Conservation (phyloP, 2,113 vertebrate species). For the Leptobrachium ailaonicum region DNA sequence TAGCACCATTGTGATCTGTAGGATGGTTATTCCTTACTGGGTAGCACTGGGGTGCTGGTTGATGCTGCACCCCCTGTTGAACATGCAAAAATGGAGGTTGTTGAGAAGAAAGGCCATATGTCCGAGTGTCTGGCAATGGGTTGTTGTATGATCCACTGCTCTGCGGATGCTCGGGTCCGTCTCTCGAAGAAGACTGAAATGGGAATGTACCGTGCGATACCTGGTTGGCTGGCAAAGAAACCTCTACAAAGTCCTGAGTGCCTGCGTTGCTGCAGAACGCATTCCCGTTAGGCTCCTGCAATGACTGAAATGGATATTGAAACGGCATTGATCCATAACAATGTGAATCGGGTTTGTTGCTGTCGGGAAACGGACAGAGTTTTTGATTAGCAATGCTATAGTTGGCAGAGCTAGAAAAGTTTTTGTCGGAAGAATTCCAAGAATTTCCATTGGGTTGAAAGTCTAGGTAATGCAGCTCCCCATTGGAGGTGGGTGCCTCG, state of each 20-base stretch:
- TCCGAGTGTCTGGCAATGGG: slow-evolving; percentile 68
- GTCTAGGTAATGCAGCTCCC: slow-evolving; percentile 76
- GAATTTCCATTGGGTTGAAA: slow-evolving; percentile 73
- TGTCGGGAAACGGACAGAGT: slow-evolving; percentile 71
- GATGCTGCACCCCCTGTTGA: slow-evolving; percentile 59
- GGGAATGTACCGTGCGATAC: slow-evolving; percentile 70
- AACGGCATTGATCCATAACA: slow-evolving; percentile 68
- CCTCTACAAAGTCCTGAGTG: slow-evolving; percentile 68
- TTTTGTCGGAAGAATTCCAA: slow-evolving; percentile 82
- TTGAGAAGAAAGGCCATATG: slow-evolving; percentile 65
- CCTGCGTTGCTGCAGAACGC: slow-evolving; percentile 66
- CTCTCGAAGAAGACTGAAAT: slow-evolving; percentile 71
- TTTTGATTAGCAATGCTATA: slow-evolving; percentile 74
- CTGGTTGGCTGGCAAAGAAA: slow-evolving; percentile 64
- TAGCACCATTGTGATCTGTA: slow-evolving; percentile 69
- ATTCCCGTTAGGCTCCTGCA: slow-evolving; percentile 72
- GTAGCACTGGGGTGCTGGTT: slow-evolving; percentile 66
- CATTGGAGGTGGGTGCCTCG: slow-evolving; percentile 62
- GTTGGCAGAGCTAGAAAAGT: slow-evolving; percentile 79
- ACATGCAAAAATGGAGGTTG: slow-evolving; percentile 69
- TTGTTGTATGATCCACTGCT: slow-evolving; percentile 64
- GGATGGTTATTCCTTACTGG: slow-evolving; percentile 71
- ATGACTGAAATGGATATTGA: slow-evolving; percentile 77
- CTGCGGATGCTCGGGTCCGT: slow-evolving; percentile 70
- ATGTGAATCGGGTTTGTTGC: slow-evolving; percentile 63